These are phyloP conservation scores for Rhogogaster chlorosoma DNA, from an alignment of 2,888 invertebrate species.

Conservation along the genomic window DNA sequence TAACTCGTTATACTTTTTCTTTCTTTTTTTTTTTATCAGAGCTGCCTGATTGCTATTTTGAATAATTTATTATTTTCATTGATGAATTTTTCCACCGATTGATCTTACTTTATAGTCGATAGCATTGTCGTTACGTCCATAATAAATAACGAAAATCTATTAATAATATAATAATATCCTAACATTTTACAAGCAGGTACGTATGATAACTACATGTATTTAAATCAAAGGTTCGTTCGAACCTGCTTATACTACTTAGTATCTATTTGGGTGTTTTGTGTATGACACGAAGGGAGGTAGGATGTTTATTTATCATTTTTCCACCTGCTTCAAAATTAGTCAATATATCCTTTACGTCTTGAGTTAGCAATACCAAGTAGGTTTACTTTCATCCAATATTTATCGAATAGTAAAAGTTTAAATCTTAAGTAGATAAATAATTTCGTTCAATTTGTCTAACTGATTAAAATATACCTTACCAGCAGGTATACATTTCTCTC, in stretches of 20 bases:
- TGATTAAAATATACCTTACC: slow-evolving; percentile 36
- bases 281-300: slow-evolving; percentile 51
- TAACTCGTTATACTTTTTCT: neutral
- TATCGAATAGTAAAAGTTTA: slow-evolving; percentile 17
- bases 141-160: slow-evolving; percentile 48
- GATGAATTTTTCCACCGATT: neutral
- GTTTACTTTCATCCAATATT: slow-evolving; percentile 16
- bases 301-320: slow-evolving; percentile 47
- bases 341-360: slow-evolving; percentile 21
- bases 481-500: slow-evolving; percentile 27
- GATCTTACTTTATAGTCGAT: slow-evolving; percentile 12
- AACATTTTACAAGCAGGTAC: slow-evolving; percentile 51
- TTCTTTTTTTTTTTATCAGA: neutral
- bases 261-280: slow-evolving; percentile 49
- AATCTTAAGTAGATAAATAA: slow-evolving; percentile 12
- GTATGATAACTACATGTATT: slow-evolving; percentile 50
- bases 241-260: slow-evolving; percentile 46
- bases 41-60: slow-evolving; percentile 14
- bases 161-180: slow-evolving; percentile 45
- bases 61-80: neutral
- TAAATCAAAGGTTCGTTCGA: slow-evolving; percentile 43
- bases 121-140: slow-evolving; percentile 40
- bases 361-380: slow-evolving; percentile 46
- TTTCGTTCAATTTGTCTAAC: neutral
- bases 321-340: slow-evolving; percentile 40